Conservation (phyloP, 2,888 invertebrate species). For the Sicus ferrugineus region DNA sequence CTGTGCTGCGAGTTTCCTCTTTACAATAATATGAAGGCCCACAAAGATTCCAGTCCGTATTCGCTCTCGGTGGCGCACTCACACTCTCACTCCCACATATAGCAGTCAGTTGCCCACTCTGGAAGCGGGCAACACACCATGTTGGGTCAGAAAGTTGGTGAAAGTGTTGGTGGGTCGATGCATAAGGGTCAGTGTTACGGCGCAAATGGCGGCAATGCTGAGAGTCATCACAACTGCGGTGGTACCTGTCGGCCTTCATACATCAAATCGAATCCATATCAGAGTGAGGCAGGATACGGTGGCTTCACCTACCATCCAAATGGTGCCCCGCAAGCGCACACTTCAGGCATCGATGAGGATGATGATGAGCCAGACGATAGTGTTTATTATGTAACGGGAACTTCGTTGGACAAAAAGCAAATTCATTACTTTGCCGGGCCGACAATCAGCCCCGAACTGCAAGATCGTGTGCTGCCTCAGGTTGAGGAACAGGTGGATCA, state of each 20-base stretch:
- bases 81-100: constrained; percentile 62
- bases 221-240: constrained; percentile 58
- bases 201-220: constrained; percentile 57
- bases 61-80: constrained; percentile 63
- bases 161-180: constrained; percentile 37
- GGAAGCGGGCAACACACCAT: constrained; percentile 54
- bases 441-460: constrained; percentile 40
- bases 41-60: constrained; percentile 62
- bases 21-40: constrained; percentile 76
- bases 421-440: constrained; percentile 51
- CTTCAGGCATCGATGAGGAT: constrained; percentile 38
- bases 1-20: constrained; percentile 90
- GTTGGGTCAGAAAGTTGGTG: constrained; percentile 48
- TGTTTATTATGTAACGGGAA: constrained; percentile 55
- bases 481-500: constrained; percentile 42
- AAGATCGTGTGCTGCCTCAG: constrained; percentile 42
- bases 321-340: constrained; percentile 33
- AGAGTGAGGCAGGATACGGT: constrained; percentile 60
- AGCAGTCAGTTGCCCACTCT: constrained; percentile 64
- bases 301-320: constrained; percentile 49
- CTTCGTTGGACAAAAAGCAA: constrained; percentile 37
- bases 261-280: constrained; percentile 61
- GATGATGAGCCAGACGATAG: constrained; percentile 60
- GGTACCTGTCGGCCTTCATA: constrained; percentile 58
- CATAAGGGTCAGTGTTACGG: constrained; percentile 57